Percentiles rank a stretch among this genome's conserved stretches.
phyloP scores from a whole-genome alignment of 2,113 vertebrate species.

The Oncorhynchus masou region DNA sequence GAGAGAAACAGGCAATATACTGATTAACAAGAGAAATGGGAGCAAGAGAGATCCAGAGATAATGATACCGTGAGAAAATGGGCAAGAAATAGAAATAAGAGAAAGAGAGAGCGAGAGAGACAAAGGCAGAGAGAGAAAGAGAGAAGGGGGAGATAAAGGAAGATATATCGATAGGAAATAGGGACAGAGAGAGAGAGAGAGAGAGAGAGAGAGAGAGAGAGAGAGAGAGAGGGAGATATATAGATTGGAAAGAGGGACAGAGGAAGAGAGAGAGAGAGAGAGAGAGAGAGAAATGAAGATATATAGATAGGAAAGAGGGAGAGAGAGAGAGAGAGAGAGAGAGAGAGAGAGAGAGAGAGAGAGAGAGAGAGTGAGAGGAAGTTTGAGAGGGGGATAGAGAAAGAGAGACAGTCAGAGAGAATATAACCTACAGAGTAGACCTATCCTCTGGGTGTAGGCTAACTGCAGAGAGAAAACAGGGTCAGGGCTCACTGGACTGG shows the following conservation, averaged over 20 bases:
- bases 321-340: too few species aligned
- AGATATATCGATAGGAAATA: too few species aligned
- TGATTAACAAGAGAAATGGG: not conserved
- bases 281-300: too few species aligned
- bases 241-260: too few species aligned
- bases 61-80: not conserved
- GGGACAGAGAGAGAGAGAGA: not conserved
- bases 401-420: not conserved
- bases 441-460: not conserved
- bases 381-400: too few species aligned
- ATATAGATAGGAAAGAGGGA: too few species aligned
- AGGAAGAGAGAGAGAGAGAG: not conserved
- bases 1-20: constrained; percentile 10
- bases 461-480: not conserved
- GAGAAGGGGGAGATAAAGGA: too few species aligned
- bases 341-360: too few species aligned
- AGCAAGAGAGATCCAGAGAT: not conserved
- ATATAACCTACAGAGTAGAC: not conserved
- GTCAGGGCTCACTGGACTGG: not conserved
- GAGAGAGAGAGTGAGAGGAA: too few species aligned
- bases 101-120: too few species aligned
- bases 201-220: not conserved
- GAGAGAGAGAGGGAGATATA: not conserved
- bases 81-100: not conserved
- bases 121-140: too few species aligned